Conservation (phyloP, 2,113 vertebrate genomes). For the Actinemys pallida region DNA sequence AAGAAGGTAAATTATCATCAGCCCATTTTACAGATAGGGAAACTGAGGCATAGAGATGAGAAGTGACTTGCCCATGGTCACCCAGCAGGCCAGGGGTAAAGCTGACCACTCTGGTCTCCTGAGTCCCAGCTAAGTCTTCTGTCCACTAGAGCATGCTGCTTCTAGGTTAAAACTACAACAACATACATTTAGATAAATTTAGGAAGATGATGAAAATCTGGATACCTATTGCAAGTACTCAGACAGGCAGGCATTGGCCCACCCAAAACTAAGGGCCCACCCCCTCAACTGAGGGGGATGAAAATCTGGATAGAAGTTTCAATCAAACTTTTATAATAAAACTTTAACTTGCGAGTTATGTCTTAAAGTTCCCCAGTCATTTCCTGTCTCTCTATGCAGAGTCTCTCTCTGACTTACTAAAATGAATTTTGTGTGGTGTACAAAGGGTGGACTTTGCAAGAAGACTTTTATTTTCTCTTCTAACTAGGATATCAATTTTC, state of each 20-base stretch:
- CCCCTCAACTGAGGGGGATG: too few species aligned
- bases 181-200: background rate
- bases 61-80: background rate
- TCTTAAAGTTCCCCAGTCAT: background rate
- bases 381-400: conserved; percentile 5
- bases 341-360: conserved; percentile 33
- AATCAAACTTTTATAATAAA: background rate
- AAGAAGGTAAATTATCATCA: too few species aligned
- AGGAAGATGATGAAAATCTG: background rate
- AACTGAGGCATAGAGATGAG: background rate
- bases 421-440: background rate
- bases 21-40: too few species aligned
- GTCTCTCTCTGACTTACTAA: conserved; percentile 5
- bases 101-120: background rate
- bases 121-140: background rate
- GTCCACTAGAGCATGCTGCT: background rate
- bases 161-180: background rate
- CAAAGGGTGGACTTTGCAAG: background rate
- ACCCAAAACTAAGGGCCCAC: background rate
- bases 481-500: background rate
- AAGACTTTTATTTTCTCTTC: background rate
- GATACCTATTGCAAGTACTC: background rate
- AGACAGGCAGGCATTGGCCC: background rate
- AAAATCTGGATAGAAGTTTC: background rate
- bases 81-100: too few species aligned